Percentiles rank a stretch among this genome's conserved stretches.
These are phyloP conservation scores for Emydocephalus ijimae DNA, from an alignment of 2,113 vertebrate species.

Conservation along the genomic window DNA sequence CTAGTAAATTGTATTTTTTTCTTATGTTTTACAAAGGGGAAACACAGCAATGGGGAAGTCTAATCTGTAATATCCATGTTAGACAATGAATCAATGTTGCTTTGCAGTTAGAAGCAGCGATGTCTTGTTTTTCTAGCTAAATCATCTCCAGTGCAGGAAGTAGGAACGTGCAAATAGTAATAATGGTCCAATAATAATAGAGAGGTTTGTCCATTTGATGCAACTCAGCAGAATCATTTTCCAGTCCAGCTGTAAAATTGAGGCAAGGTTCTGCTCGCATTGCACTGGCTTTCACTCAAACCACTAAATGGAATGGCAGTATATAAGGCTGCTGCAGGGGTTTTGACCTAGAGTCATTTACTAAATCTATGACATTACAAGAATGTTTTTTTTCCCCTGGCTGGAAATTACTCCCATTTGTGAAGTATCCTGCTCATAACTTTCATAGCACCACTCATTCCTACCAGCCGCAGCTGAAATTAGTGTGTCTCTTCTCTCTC, in stretches of 20 bases:
- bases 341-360: slow-evolving; percentile 11
- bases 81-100: neutral
- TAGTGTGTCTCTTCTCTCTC: slow-evolving; percentile 37
- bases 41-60: neutral
- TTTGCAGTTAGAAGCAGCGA: neutral
- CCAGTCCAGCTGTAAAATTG: neutral
- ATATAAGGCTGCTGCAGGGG: neutral
- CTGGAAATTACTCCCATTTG: slow-evolving; percentile 15
- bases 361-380: slow-evolving; percentile 50
- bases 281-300: neutral
- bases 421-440: slow-evolving; percentile 42
- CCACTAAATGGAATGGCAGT: slow-evolving; percentile 20
- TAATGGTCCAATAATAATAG: neutral
- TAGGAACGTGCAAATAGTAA: neutral
- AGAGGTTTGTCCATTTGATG: neutral
- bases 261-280: neutral
- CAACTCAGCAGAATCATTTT: neutral
- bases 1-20: neutral
- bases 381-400: slow-evolving; percentile 30
- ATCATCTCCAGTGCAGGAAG: neutral
- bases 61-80: neutral
- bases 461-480: slow-evolving; percentile 40
- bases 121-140: neutral
- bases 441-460: slow-evolving; percentile 44
- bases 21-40: neutral